Percentiles rank a stretch among this genome's conserved stretches.
These are phyloP conservation scores for Theristicus caerulescens DNA, from an alignment of 2,113 vertebrate genomes.

Conservation along the genomic window DNA sequence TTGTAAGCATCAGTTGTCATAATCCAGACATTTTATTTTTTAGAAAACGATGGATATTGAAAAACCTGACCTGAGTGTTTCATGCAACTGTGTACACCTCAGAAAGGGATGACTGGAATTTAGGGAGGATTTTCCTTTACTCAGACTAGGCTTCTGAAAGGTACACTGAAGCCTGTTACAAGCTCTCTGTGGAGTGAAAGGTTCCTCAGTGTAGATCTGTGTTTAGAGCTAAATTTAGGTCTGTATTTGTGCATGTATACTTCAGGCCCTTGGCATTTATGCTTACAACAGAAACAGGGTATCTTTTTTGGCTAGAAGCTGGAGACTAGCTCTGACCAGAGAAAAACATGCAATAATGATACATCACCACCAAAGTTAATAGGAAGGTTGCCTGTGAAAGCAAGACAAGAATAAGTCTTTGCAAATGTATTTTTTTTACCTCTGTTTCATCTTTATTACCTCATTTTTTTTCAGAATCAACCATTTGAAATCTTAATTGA, in stretches of 20 bases:
- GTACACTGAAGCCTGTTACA: background rate
- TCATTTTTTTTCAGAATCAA: background rate
- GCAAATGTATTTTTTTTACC: background rate
- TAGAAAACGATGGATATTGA: background rate
- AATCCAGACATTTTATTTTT: background rate
- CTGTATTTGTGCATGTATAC: background rate
- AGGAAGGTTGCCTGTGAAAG: background rate
- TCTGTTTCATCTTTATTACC: background rate
- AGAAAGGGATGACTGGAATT: background rate
- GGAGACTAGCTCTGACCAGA: background rate
- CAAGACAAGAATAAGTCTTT: background rate
- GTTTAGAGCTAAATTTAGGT: background rate
- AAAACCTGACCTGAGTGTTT: background rate
- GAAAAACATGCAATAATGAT: background rate
- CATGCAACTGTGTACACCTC: background rate
- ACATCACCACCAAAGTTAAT: background rate
- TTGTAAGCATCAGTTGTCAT: background rate
- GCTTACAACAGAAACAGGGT: background rate
- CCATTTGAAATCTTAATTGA: background rate
- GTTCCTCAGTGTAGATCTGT: background rate
- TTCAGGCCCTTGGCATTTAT: background rate
- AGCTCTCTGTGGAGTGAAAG: background rate
- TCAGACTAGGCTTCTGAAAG: background rate
- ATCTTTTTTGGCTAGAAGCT: background rate
- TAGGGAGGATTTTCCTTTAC: background rate